Conservation (phyloP, 2,797 vertebrate species). For the Rhynchonycteris naso region DNA sequence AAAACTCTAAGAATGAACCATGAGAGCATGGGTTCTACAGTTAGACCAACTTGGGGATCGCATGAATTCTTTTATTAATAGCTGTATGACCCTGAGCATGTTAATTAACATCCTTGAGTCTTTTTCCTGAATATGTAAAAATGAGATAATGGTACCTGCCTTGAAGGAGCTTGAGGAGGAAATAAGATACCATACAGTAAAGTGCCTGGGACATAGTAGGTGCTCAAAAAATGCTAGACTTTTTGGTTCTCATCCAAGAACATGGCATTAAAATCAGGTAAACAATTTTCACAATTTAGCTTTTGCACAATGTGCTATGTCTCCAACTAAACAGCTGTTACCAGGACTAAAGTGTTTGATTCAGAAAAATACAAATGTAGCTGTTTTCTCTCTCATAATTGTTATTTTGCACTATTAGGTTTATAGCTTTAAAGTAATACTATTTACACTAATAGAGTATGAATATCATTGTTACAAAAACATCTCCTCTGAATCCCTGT, state of each 20-base stretch:
- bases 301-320: constrained; percentile 36
- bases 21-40: not conserved
- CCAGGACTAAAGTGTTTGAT: constrained; percentile 45
- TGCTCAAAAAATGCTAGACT: constrained; percentile 27
- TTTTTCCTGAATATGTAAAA: constrained; percentile 30
- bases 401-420: constrained; percentile 58
- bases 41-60: not conserved
- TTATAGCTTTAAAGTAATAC: constrained; percentile 58
- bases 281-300: constrained; percentile 6
- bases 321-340: not conserved
- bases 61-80: not conserved
- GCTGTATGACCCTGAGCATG: not conserved
- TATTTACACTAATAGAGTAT: constrained; percentile 8
- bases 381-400: constrained; percentile 7
- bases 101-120: not conserved
- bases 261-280: constrained; percentile 2
- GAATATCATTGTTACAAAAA: constrained; percentile 22
- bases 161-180: constrained; percentile 22
- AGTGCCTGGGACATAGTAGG: constrained; percentile 53
- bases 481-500: not conserved
- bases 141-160: not conserved
- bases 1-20: not conserved
- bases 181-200: constrained; percentile 7
- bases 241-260: constrained; percentile 26
- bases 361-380: constrained; percentile 11